Evolutionary conservation across 1,140 invertebrate genomes (phyloP), one percentile per base, ranked within the genome.

Genomic region (Drosophila prosaltans): DNA sequence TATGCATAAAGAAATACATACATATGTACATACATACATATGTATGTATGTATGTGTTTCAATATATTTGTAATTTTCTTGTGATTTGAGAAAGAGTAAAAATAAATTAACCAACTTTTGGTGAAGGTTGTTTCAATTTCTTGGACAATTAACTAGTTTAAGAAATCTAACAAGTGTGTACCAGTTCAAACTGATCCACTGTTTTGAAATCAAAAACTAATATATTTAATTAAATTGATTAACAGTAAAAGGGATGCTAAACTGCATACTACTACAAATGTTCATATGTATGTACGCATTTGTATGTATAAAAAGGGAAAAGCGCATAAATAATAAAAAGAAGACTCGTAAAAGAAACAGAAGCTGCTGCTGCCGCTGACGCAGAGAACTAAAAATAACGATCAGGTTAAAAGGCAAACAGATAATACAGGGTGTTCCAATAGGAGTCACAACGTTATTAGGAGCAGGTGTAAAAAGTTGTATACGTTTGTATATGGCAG

Each of bases 381-480:
- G 74, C 74, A 78, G 74, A 81, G 63, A 82, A 75, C 82, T 88
- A 79, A 82, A 85, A 86, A 82, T 82, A 86, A 63, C 69, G 82
- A 88, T 88, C 80, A 77, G 72, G 60, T 79, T 75, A 57, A 65
- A 65, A 55, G 48, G 28, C 60, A 78, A 59, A 66, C 74, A 62
- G 30, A 26, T 24, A 65, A 74, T 74, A 84, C 82, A 86, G 82
- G 82, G 82, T 85, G 81, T 51, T 28, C 65, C 60, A 36, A 24
- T 65, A 60, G 45, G 21, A 26, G 45, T 51, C 45, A 4, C 45
- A 24, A 2, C 45, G 2, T 3, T 7, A 48, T 10, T 21, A 57
- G 36, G 28, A 75, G 86, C 81, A 85, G 81, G 81, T 85, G 81
- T 70, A 16, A 16, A 16, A 16, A 16, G 16, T 16, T 16, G 16